These are phyloP conservation scores for Campoplex capitator DNA, from an alignment of 2,888 invertebrate genomes.

Conservation along the genomic window DNA sequence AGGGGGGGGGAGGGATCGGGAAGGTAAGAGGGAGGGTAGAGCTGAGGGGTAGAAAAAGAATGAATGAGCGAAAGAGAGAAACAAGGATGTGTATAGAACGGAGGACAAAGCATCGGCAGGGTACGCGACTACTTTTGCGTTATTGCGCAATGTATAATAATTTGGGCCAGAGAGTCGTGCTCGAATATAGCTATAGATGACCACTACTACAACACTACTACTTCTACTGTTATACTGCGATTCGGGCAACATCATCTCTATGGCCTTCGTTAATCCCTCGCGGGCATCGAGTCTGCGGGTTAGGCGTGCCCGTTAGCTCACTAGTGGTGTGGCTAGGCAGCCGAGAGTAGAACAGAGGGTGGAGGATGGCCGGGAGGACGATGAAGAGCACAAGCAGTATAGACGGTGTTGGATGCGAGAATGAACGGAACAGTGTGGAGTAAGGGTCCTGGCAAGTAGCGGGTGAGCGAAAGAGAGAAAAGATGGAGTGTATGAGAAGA, in stretches of 20 bases:
- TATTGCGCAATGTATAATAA: slow-evolving; percentile 81
- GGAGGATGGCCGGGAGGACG: slow-evolving; percentile 59
- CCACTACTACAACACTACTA: slow-evolving; percentile 7
- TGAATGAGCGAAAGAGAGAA: slow-evolving; percentile 49
- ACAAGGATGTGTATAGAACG: slow-evolving; percentile 17
- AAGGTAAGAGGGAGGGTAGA: not conserved
- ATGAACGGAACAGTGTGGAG: slow-evolving; percentile 53
- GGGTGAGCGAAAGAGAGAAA: slow-evolving; percentile 55
- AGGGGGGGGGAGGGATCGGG: not conserved
- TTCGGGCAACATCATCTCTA: slow-evolving; percentile 63
- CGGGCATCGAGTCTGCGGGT: slow-evolving; percentile 77
- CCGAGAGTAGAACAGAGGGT: slow-evolving; percentile 51
- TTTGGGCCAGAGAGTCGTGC: slow-evolving; percentile 72
- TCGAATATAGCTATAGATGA: slow-evolving; percentile 14
- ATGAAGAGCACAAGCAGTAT: slow-evolving; percentile 52
- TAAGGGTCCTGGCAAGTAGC: slow-evolving; percentile 62
- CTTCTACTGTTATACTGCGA: slow-evolving; percentile 34
- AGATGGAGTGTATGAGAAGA: slow-evolving; percentile 45
- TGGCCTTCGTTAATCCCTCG: slow-evolving; percentile 79
- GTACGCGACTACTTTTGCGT: slow-evolving; percentile 76
- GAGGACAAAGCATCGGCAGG: slow-evolving; percentile 54
- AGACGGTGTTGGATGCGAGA: slow-evolving; percentile 65
- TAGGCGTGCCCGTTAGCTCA: slow-evolving; percentile 78
- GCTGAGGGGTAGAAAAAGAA: slow-evolving; percentile 31
- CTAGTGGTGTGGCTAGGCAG: slow-evolving; percentile 71